Evolutionary conservation across 1,140 invertebrate species (phyloP).

Genomic region (Drosophila bipectinata): DNA sequence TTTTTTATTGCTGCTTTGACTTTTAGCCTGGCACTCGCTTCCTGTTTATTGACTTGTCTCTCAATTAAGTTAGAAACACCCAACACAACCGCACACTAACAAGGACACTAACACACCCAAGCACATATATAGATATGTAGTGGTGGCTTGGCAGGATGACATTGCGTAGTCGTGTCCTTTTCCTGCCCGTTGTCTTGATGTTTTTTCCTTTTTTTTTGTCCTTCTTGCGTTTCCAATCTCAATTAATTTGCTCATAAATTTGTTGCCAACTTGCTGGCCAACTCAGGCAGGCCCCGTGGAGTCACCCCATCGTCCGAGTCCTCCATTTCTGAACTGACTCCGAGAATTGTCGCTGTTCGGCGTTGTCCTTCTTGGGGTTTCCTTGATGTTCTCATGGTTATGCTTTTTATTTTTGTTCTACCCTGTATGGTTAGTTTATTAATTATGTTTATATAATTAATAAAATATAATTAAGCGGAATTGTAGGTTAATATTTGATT

Average conservation of each 20-base stretch:
- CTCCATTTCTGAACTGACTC: constrained; percentile 7
- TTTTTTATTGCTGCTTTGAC: constrained; percentile 52
- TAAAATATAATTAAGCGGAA: too few relatives aligned
- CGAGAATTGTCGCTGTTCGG: constrained; percentile 41
- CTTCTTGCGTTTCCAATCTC: constrained; percentile 77
- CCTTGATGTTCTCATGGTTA: constrained; percentile 58
- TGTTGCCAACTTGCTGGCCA: constrained; percentile 65
- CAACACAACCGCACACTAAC: constrained; percentile 60
- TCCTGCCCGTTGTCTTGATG: constrained; percentile 11
- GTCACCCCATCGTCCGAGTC: neutral
- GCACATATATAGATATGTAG: neutral
- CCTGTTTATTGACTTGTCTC: constrained; percentile 83
- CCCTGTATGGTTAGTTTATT: neutral
- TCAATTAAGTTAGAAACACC: constrained; percentile 78
- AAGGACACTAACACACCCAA: constrained; percentile 16
- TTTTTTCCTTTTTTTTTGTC: constrained; percentile 23
- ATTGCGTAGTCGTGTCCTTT: constrained; percentile 55
- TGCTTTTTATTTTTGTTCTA: constrained; percentile 37
- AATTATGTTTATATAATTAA: neutral
- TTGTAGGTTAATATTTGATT: too few relatives aligned
- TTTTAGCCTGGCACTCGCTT: constrained; percentile 69
- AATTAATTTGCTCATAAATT: constrained; percentile 83
- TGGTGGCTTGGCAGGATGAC: constrained; percentile 23
- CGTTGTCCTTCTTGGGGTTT: constrained; percentile 65
- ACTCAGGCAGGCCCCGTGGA: too few relatives aligned